These are phyloP conservation scores for Bucco capensis DNA, from an alignment of 2,113 vertebrate genomes.

Conservation along the genomic window DNA sequence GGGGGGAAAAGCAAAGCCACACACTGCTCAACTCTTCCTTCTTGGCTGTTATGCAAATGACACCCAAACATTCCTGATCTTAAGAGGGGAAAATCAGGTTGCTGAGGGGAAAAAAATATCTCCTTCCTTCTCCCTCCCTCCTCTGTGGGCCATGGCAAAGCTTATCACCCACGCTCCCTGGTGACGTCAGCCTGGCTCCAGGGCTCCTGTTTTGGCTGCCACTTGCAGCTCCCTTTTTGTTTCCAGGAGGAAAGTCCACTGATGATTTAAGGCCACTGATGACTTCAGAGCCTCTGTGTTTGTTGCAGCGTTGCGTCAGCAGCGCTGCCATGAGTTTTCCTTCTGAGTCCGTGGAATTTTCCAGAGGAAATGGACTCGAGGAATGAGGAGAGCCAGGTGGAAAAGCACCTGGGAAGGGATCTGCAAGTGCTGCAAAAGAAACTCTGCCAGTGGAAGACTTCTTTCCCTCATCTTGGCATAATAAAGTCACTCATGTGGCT, in stretches of 20 bases:
- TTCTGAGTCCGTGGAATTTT: conserved; percentile 28
- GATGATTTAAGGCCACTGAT: not conserved
- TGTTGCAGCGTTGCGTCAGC: not conserved
- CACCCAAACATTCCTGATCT: not conserved
- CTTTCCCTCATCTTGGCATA: not conserved
- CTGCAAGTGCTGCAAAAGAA: not conserved
- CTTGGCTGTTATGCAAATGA: not conserved
- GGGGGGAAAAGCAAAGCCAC: not conserved
- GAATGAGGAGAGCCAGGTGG: not conserved
- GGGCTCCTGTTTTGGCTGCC: not conserved
- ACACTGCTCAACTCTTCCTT: not conserved
- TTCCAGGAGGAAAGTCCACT: conserved; percentile 5
- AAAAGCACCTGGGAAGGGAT: not conserved
- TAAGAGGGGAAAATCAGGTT: not conserved
- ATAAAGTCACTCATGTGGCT: not conserved
- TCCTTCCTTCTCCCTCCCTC: not conserved
- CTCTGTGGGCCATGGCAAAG: not conserved
- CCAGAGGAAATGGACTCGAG: conserved; percentile 48
- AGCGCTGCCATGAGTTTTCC: not conserved
- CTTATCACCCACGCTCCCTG: not conserved
- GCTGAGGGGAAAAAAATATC: not conserved
- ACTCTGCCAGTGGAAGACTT: not conserved
- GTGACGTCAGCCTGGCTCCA: not conserved
- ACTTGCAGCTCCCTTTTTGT: not conserved
- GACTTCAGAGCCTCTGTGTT: not conserved